Base-by-base conservation (phyloP, 2,888 invertebrate genomes). In the Muschampia plurimacula region DNA sequence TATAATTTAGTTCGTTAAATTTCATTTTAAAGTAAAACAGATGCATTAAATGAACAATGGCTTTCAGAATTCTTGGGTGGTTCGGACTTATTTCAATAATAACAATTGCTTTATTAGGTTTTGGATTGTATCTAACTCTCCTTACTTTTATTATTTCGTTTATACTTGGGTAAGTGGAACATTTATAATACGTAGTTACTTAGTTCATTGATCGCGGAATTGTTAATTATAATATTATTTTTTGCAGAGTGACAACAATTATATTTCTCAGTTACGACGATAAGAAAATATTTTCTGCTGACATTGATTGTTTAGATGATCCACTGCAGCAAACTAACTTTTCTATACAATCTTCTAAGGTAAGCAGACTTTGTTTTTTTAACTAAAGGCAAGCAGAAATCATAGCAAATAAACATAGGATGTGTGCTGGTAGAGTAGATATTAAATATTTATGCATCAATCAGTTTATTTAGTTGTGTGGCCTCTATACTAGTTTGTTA, bases 281-380 rank as follows among this genome's bases (percentile, higher is more conserved):
- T 69, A 93, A 86, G 74, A 90, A 89, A 71, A 83, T 93, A 81
- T 93, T 93, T 75, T 74, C 89, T 52, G 81, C 86, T 59, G 92
- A 93, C 80, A 82, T 93, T 79, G 93, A 89, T 79, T 89, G 82
- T 80, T 83, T 92, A 80, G 95, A 93, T 83, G 91, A 94, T 81
- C 94, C 94, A 22, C 80, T 94, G 63, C 93, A 93, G 75, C 89
- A 90, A 80, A 86, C 87, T 10, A 92, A 90, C 76, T 94, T 89
- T 77, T 91, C 93, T 64, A 86, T 92, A 75, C 89, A 90, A 77
- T 82, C 92, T 57, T 86, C 89, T 12, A 89, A 90, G 86, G 94
- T 93, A 65, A 69, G 68, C 22, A 7, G 5, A 44, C 60, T 70
- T 63, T 55, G 52, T 46, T 60, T 60, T 22, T 22, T 22, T 22